phyloP scores from a whole-genome alignment of 2,113 vertebrate species.

The Paedocypris sp. region DNA sequence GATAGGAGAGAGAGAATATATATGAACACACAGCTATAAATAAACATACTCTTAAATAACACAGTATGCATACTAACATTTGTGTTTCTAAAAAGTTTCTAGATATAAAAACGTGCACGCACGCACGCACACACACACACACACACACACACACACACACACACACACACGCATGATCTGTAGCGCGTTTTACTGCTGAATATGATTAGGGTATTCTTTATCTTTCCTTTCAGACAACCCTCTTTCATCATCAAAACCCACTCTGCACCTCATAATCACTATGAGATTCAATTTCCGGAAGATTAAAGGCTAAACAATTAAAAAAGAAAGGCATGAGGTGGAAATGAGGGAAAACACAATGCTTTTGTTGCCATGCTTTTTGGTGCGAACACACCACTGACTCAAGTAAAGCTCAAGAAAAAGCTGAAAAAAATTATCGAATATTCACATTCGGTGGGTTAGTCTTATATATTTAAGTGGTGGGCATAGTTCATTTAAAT shows the following conservation, averaged over 20 bases:
- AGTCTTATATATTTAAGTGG: no score
- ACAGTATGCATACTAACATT: no score
- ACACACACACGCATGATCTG: conserved; percentile 1
- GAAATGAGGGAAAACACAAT: conserved; percentile 16
- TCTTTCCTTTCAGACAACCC: conserved; percentile 21
- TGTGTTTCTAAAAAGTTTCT: no score
- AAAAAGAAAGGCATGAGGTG: conserved; percentile 2
- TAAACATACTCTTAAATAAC: no score
- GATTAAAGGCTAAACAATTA: conserved; percentile 53
- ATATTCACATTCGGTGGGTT: no score
- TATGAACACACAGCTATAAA: no score
- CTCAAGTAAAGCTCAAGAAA: no score
- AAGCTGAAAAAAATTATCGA: no score
- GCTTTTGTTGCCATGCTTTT: conserved; percentile 12
- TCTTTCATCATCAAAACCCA: conserved; percentile 36
- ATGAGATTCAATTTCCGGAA: conserved; percentile 41
- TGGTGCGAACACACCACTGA: neutral
- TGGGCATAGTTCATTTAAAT: no score
- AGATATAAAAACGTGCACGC: no score
- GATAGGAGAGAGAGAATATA: no score
- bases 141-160: neutral
- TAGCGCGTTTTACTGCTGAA: neutral
- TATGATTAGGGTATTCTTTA: conserved; percentile 5
- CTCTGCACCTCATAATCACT: conserved; percentile 43
- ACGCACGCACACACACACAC: conserved; percentile 6